These are phyloP conservation scores for Ciconia boyciana DNA, from an alignment of 2,113 vertebrate genomes.

Conservation along the genomic window DNA sequence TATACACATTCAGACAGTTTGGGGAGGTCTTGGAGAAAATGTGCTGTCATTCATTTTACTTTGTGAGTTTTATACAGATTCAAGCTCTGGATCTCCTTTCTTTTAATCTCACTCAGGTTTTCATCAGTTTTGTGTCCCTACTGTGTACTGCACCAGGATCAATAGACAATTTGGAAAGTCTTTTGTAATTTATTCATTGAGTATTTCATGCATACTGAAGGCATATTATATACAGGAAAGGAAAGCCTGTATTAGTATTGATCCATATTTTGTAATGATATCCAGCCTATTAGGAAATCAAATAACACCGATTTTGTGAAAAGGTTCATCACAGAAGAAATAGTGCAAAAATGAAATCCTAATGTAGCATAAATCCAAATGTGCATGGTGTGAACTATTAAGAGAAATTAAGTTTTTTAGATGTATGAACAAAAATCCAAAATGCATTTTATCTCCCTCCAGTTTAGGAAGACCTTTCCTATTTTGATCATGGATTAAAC, in stretches of 20 bases:
- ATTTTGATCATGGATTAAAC: background rate
- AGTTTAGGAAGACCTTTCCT: constrained; percentile 10
- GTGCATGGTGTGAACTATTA: background rate
- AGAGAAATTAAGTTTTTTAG: constrained; percentile 6
- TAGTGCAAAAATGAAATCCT: constrained; percentile 27
- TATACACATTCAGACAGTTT: background rate
- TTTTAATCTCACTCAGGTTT: background rate
- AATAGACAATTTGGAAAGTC: constrained; percentile 61
- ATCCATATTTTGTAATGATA: constrained; percentile 52
- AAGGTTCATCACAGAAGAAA: background rate
- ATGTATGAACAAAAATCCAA: background rate
- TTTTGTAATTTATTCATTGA: constrained; percentile 63
- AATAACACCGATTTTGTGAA: constrained; percentile 33
- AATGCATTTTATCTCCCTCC: constrained; percentile 7
- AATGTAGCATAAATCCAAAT: constrained; percentile 43
- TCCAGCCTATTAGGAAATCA: constrained; percentile 48
- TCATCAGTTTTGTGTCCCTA: background rate
- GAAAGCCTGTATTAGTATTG: constrained; percentile 18
- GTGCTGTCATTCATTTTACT: background rate
- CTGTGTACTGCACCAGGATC: constrained; percentile 27
- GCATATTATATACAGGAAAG: constrained; percentile 17
- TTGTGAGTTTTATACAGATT: background rate
- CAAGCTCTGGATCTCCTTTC: background rate
- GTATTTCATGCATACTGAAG: constrained; percentile 32
- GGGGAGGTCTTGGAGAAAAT: background rate